Conservation (phyloP, 2,797 vertebrate genomes). For the Cichlasoma orientale region DNA sequence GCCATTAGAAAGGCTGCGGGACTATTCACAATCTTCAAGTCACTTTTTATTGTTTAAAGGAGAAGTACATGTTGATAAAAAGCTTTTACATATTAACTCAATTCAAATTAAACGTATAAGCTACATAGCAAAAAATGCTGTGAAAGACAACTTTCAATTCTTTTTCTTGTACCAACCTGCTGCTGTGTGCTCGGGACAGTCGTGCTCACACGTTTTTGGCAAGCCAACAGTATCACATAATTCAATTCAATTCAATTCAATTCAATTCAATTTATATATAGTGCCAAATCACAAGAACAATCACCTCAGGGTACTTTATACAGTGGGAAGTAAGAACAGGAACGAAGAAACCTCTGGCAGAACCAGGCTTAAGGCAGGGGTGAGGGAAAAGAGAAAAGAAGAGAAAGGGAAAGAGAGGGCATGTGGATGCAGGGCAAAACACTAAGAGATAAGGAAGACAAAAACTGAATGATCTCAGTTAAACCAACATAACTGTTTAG, state of each 20-base stretch:
- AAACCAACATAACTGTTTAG: too few relatives aligned
- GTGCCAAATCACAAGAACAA: too few relatives aligned
- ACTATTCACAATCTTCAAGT: constrained; percentile 50
- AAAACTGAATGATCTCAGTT: too few relatives aligned
- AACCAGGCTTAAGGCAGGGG: too few relatives aligned
- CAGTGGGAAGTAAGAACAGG: too few relatives aligned
- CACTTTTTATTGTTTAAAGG: constrained; percentile 50
- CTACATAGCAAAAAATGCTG: not conserved
- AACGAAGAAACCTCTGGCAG: too few relatives aligned
- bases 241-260: not conserved
- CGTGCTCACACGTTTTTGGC: not conserved
- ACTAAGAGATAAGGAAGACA: too few relatives aligned
- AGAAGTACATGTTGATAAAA: not conserved
- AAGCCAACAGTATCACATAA: not conserved
- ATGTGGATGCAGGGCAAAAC: too few relatives aligned
- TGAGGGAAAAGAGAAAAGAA: too few relatives aligned
- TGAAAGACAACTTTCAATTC: not conserved
- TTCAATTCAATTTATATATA: not conserved
- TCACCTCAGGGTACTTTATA: too few relatives aligned
- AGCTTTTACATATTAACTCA: not conserved
- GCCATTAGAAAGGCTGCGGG: constrained; percentile 62
- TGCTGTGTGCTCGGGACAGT: not conserved
- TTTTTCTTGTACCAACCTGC: not conserved
- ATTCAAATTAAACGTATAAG: not conserved
- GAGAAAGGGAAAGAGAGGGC: too few relatives aligned